Evolutionary conservation across 2,888 invertebrate genomes (phyloP).

Genomic region (Brachyptera risi): DNA sequence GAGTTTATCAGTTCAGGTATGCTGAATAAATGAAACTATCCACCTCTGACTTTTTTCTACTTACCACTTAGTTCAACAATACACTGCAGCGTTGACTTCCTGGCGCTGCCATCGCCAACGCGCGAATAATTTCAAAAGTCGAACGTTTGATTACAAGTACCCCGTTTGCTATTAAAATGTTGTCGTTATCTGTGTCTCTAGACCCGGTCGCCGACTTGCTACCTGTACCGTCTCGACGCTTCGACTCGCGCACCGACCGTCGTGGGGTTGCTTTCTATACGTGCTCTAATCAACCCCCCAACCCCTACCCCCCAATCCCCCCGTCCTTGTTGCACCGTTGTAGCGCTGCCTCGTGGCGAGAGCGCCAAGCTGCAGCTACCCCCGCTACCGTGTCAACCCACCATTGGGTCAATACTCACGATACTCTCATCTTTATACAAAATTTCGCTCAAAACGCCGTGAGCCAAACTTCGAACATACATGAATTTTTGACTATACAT

Average conservation of each 20-base stretch:
- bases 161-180: neutral
- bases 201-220: neutral
- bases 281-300: too few species aligned
- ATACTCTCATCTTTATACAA: slow-evolving; percentile 21
- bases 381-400: neutral
- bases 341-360: slow-evolving; percentile 23
- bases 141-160: neutral
- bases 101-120: slow-evolving; percentile 21
- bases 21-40: neutral
- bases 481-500: too few species aligned
- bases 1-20: too few species aligned
- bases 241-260: neutral
- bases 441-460: too few species aligned
- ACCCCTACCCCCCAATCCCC: neutral
- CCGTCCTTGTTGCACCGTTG: neutral
- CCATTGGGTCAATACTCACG: slow-evolving; percentile 23
- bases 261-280: too few species aligned
- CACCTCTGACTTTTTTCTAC: slow-evolving; percentile 3
- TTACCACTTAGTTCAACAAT: slow-evolving; percentile 12
- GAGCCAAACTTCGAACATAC: too few species aligned
- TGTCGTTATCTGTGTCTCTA: neutral
- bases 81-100: slow-evolving; percentile 2
- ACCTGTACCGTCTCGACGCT: neutral
- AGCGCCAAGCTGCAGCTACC: slow-evolving; percentile 18
- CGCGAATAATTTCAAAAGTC: slow-evolving; percentile 10